Conservation (phyloP, 2,888 invertebrate species). For the Tenthredo notha region DNA sequence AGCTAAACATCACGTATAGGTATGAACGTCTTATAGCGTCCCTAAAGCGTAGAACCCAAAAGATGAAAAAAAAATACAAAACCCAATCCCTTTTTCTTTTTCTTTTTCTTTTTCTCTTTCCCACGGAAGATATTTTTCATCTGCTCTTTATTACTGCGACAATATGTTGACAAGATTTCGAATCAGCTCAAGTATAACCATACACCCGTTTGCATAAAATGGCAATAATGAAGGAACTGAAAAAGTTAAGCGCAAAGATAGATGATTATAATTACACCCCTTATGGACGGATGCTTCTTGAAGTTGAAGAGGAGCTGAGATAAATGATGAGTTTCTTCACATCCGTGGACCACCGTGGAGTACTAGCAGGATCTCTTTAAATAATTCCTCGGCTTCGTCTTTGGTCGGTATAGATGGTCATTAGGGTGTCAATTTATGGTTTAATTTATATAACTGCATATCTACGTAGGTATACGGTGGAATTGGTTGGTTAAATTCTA, state of each 20-base stretch:
- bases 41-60: not conserved
- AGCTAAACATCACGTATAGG: constrained; percentile 29
- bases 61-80: not conserved
- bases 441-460: not conserved
- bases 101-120: not conserved
- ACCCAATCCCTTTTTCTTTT: not conserved
- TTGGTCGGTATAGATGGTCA: constrained; percentile 9
- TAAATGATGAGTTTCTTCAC: constrained; percentile 42
- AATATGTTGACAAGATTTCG: not conserved
- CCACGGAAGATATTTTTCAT: not conserved
- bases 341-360: constrained; percentile 45
- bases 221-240: not conserved
- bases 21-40: constrained; percentile 15
- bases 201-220: not conserved
- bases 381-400: not conserved
- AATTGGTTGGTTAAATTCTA: not conserved
- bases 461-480: not conserved
- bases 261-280: constrained; percentile 16
- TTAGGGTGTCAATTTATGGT: constrained; percentile 27
- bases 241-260: not conserved
- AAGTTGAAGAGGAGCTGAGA: constrained; percentile 25
- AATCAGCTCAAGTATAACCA: not conserved
- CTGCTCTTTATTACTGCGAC: not conserved
- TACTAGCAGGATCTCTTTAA: constrained; percentile 7
- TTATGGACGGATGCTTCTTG: not conserved